These are phyloP conservation scores for Sinocyclocheilus grahami DNA, from an alignment of 2,113 vertebrate species.

Conservation along the genomic window DNA sequence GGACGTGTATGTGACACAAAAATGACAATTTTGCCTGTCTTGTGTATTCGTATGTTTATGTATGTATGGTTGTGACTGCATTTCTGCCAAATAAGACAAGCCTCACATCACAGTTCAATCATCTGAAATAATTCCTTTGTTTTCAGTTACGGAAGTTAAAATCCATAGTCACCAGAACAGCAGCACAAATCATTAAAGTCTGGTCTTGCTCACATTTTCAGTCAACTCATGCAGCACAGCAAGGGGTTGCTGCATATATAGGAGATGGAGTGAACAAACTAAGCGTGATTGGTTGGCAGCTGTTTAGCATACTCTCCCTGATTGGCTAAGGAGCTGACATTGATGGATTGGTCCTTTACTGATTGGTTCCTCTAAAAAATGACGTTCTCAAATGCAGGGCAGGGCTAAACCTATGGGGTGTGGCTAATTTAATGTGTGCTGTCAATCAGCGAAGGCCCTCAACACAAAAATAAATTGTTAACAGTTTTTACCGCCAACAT, in stretches of 20 bases:
- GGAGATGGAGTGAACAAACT: not conserved
- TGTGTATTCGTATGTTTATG: too few species aligned
- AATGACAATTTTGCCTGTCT: not conserved
- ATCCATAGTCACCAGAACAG: not conserved
- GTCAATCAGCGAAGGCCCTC: conserved; percentile 50
- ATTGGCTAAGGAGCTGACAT: conserved; percentile 60
- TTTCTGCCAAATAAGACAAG: not conserved
- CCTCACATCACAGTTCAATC: not conserved
- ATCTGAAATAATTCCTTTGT: conserved; percentile 1
- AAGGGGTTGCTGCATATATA: conserved; percentile 51
- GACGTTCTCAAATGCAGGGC: conserved; percentile 53
- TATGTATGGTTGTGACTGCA: not conserved
- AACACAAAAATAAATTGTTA: conserved; percentile 46
- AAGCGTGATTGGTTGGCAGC: conserved; percentile 56
- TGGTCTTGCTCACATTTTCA: not conserved
- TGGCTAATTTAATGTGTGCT: conserved; percentile 39
- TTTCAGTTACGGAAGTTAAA: not conserved
- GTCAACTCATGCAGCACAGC: not conserved
- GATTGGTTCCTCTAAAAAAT: conserved; percentile 56
- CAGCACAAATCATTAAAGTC: not conserved
- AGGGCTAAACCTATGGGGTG: conserved; percentile 35
- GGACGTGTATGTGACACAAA: not conserved
- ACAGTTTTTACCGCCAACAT: not conserved
- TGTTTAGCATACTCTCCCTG: conserved; percentile 37
- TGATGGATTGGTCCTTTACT: conserved; percentile 58